Base-by-base conservation (phyloP, 2,113 vertebrate genomes). In the Malaclemys terrapin region DNA sequence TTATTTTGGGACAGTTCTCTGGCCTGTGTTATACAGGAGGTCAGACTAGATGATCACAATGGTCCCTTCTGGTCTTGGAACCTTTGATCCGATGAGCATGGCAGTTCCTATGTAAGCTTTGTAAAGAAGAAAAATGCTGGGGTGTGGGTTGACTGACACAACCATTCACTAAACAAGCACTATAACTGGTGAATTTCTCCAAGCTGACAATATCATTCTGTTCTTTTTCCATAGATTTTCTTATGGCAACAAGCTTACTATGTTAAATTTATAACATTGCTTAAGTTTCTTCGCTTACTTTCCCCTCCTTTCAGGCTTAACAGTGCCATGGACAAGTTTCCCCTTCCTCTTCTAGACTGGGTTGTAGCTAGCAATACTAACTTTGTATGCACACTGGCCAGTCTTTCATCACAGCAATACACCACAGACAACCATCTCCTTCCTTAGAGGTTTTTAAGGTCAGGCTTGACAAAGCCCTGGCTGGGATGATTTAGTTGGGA, bases 201-300 rank as follows among this genome's bases (percentile, higher is more conserved):
- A 5, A 38, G n/a, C 35, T 42, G 20, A 42, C 20, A 72, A 38
- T 38, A 22, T 72, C 69, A 75, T 75, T n/a, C 52, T 85, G 0
- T 1, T n/a, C 85, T 38, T 65, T 80, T 4, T 5, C 17, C 13
- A 0, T 1, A 2, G 81, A 6, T 62, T 75, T 80, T 10, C 19
- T 47, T 2, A 82, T 4, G 29, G 17, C 14, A 83, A 20, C 1
- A 0, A 4, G 47, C 47, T 17, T 76, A 8, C n/a, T 56, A 38
- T 47, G 69, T 22, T 38, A 4, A 75, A 10, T 24, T 24, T 24
- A 65, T 65, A 42, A 11, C 69, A 11, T 24, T 75, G 69, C 69
- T n/a, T 20, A 20, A 42, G 69, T 75, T 75, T 42, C n/a, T 75
- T 75, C 69, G 11, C 69, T 42, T 75, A 38, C 38, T 75, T 75